Conservation (phyloP, 2,113 vertebrate genomes). For the Thalassarche chlororhynchos region DNA sequence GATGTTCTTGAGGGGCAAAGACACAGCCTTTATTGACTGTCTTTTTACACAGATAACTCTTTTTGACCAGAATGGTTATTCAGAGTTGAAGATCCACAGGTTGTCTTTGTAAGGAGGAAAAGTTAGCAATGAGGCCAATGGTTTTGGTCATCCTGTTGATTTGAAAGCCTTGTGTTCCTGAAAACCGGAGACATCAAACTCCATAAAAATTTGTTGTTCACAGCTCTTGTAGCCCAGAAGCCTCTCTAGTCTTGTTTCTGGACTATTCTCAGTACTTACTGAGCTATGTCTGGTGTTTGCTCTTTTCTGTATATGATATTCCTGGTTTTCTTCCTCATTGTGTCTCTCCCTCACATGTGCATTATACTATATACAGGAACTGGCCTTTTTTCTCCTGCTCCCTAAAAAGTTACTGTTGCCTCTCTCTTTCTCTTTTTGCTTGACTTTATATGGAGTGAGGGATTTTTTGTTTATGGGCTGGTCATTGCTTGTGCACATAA, state of each 20-base stretch:
- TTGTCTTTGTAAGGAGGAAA: background rate
- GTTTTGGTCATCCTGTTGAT: background rate
- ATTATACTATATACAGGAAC: background rate
- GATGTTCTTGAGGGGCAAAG: background rate
- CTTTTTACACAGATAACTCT: background rate
- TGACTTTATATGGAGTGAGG: background rate
- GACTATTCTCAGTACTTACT: background rate
- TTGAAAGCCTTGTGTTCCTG: background rate
- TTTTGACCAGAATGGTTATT: background rate
- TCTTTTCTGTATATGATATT: background rate
- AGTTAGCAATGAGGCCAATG: background rate
- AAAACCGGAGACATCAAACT: background rate
- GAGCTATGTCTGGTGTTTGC: background rate
- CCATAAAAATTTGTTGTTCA: background rate
- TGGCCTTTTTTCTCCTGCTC: background rate
- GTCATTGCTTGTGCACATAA: background rate
- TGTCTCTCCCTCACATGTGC: background rate
- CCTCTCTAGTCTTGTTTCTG: background rate
- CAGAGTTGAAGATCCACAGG: background rate
- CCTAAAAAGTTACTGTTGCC: background rate
- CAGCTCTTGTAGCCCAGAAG: background rate
- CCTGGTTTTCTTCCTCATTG: background rate
- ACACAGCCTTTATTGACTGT: background rate
- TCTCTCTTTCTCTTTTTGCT: background rate
- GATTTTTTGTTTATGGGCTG: background rate